These are phyloP conservation scores for Eupleurogrammus muticus DNA, from an alignment of 2,797 vertebrate species.

Conservation along the genomic window DNA sequence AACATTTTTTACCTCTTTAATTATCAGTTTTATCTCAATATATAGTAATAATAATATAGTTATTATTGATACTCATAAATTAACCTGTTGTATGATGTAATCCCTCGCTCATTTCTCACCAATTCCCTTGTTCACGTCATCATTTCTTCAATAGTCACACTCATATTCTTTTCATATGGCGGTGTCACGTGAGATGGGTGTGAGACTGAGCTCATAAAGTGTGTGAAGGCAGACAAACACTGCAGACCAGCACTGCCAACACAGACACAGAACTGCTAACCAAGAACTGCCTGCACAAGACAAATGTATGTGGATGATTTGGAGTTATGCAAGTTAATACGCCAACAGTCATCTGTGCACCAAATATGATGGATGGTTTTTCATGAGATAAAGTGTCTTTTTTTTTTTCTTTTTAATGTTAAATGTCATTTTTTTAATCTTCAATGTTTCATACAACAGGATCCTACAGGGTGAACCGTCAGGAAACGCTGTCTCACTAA, in stretches of 20 bases:
- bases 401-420: too few relatives aligned
- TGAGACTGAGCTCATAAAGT: background rate
- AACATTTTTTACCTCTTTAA: too few relatives aligned
- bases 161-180: background rate
- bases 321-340: background rate
- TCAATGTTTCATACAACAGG: too few relatives aligned
- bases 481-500: too few relatives aligned
- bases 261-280: background rate
- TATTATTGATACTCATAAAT: too few relatives aligned
- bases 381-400: too few relatives aligned
- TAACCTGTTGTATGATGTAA: too few relatives aligned
- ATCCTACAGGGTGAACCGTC: too few relatives aligned
- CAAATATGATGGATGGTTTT: background rate
- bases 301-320: background rate
- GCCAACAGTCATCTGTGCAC: background rate
- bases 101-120: background rate
- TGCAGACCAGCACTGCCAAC: conserved; percentile 5
- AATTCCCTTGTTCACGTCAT: background rate
- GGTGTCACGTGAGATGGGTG: background rate
- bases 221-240: background rate
- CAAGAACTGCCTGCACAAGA: background rate
- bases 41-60: too few relatives aligned
- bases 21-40: too few relatives aligned
- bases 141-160: background rate
- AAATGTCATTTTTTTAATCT: too few relatives aligned